Percentiles rank a stretch among this genome's conserved stretches.
These are phyloP conservation scores for Nematolebias whitei DNA, from an alignment of 2,113 vertebrate genomes.

Conservation along the genomic window DNA sequence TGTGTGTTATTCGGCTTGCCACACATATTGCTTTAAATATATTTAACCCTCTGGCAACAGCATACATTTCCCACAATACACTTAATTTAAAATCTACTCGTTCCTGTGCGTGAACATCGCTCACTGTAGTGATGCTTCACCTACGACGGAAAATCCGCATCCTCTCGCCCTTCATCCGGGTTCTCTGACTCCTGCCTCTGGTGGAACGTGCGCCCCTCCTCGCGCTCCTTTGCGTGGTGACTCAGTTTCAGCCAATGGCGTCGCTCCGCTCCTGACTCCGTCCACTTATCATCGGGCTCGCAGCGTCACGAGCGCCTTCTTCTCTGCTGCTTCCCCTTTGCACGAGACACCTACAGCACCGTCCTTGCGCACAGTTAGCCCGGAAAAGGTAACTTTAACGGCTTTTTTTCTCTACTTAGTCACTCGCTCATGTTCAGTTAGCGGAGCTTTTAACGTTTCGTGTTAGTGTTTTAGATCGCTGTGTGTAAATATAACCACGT, in stretches of 20 bases:
- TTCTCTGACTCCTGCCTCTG: not conserved
- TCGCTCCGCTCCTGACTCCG: slow-evolving; percentile 57
- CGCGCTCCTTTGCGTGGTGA: slow-evolving; percentile 48
- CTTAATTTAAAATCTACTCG: accelerated
- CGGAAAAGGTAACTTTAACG: slow-evolving; percentile 63
- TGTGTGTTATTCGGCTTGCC: not conserved
- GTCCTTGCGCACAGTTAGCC: slow-evolving; percentile 73
- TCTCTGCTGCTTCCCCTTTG: slow-evolving; percentile 43
- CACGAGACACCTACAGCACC: slow-evolving; percentile 60
- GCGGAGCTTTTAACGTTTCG: accelerated
- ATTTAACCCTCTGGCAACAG: not conserved
- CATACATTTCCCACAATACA: slow-evolving; percentile 3
- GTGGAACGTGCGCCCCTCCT: slow-evolving; percentile 66
- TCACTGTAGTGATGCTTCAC: not conserved
- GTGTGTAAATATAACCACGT: not conserved
- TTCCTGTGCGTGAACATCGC: accelerated
- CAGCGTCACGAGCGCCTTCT: slow-evolving; percentile 62
- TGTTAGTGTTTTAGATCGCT: accelerated
- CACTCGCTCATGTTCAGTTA: accelerated
- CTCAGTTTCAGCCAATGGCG: slow-evolving; percentile 63
- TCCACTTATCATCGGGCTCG: slow-evolving; percentile 42
- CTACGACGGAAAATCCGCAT: slow-evolving; percentile 14
- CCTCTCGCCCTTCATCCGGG: not conserved
- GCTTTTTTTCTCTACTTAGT: not conserved
- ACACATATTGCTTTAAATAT: not conserved